phyloP scores from a whole-genome alignment of 2,888 invertebrate species.

The Hedychridium roseum region DNA sequence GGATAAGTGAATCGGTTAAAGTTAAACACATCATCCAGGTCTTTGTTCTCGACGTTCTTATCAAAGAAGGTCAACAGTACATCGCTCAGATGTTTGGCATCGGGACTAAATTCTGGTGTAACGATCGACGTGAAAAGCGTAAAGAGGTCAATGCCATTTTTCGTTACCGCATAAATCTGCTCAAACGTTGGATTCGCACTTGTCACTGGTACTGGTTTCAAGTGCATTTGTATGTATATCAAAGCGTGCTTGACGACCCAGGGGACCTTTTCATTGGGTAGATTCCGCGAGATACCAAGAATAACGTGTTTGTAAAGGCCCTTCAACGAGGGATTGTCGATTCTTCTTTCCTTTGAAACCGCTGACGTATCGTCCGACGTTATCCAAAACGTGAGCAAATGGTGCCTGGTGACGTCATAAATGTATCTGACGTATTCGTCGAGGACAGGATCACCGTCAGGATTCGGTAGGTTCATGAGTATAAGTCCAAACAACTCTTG shows the following conservation, averaged over 20 bases:
- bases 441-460: constrained; percentile 28
- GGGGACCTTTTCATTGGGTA: constrained; percentile 3
- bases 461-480: constrained; percentile 28
- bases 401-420: constrained; percentile 12
- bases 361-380: background rate
- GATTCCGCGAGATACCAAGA: constrained; percentile 16
- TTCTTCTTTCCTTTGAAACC: constrained; percentile 5
- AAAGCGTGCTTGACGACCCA: constrained; percentile 20
- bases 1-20: constrained; percentile 26
- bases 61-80: constrained; percentile 15
- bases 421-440: constrained; percentile 34
- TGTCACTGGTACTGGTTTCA: constrained; percentile 5
- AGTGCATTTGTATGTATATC: constrained; percentile 25
- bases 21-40: constrained; percentile 6
- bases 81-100: constrained; percentile 19
- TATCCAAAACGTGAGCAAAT: constrained; percentile 25
- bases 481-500: constrained; percentile 32
- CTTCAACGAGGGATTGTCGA: no score
- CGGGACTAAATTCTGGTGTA: constrained; percentile 15
- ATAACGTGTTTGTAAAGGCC: constrained; percentile 25
- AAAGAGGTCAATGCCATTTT: constrained; percentile 16
- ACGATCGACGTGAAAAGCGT: constrained; percentile 22
- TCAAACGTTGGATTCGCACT: constrained; percentile 7
- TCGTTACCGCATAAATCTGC: constrained; percentile 9
- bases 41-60: background rate